These are phyloP conservation scores for Ursus arctos DNA, from an alignment of 2,113 vertebrate genomes.

Conservation along the genomic window DNA sequence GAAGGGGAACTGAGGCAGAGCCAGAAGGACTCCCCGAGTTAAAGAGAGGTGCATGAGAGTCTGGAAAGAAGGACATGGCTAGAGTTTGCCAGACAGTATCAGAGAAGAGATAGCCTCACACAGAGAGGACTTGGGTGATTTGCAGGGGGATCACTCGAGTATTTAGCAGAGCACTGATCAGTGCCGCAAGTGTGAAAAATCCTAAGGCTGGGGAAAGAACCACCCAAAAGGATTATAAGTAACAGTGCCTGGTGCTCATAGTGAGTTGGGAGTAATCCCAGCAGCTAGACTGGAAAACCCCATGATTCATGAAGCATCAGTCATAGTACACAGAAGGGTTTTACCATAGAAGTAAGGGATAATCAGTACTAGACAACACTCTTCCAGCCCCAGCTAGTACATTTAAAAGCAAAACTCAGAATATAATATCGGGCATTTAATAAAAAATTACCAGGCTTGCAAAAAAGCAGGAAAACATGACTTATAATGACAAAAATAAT, in stretches of 20 bases:
- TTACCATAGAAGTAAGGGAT: background rate
- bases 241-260: background rate
- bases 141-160: background rate
- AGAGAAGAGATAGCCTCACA: background rate
- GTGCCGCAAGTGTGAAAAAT: background rate
- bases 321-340: background rate
- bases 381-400: background rate
- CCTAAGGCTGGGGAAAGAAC: background rate
- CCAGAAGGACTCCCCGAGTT: background rate
- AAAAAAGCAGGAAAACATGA: background rate
- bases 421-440: background rate
- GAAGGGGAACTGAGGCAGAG: slow-evolving; percentile 1
- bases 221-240: background rate
- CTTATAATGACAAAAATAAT: background rate
- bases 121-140: background rate
- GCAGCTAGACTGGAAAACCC: background rate
- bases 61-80: background rate
- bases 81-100: background rate
- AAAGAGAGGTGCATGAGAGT: background rate
- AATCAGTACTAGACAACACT: background rate
- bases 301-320: background rate
- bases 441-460: background rate
- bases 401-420: background rate
- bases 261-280: background rate
- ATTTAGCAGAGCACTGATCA: background rate